phyloP scores from a whole-genome alignment of 64 coral and sea anemone species.

The Montipora cactus region DNA sequence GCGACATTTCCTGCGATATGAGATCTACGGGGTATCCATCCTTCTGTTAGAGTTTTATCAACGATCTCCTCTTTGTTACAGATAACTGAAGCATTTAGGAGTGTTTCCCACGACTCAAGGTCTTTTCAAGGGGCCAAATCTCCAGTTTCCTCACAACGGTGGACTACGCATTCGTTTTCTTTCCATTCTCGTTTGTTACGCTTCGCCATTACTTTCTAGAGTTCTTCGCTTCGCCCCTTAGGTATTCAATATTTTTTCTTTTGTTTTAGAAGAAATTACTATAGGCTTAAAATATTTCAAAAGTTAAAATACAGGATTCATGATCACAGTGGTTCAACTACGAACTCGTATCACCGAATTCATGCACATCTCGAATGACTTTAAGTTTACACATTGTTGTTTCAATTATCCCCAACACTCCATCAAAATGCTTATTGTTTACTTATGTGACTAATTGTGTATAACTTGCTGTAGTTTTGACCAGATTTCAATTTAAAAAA shows the following conservation, averaged over 20 bases:
- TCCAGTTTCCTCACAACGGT: no score
- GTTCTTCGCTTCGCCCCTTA: slow-evolving; percentile 10
- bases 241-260: no score
- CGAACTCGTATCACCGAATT: background rate
- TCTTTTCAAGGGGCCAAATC: slow-evolving; percentile 20
- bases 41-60: no score
- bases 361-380: background rate
- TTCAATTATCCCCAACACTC: no score
- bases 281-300: no score
- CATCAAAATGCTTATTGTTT: background rate
- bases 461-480: no score
- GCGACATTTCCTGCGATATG: no score
- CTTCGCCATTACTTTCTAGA: background rate
- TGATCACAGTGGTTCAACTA: background rate
- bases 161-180: no score
- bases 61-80: background rate
- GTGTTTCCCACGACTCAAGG: slow-evolving; percentile 40
- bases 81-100: slow-evolving; percentile 36
- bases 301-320: background rate
- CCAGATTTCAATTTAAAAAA: no score
- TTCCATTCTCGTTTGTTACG: background rate
- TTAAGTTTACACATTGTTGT: background rate
- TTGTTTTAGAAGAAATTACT: no score
- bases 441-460: background rate
- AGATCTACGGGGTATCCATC: no score